phyloP scores from a whole-genome alignment of 1,140 invertebrate species.

The Drosophila kohkoa region DNA sequence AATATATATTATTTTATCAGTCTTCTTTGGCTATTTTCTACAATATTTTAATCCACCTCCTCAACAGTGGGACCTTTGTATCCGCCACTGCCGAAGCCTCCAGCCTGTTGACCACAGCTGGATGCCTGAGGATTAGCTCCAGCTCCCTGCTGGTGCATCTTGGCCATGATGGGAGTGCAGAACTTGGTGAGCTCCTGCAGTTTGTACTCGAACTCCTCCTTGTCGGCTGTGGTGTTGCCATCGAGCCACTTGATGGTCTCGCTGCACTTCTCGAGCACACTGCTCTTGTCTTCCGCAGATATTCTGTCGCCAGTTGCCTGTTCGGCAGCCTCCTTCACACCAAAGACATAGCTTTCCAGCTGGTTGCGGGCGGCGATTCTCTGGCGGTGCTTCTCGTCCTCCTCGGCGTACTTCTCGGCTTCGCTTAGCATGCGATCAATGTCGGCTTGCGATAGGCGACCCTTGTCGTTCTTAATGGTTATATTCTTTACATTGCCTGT shows the following conservation, averaged over 20 bases:
- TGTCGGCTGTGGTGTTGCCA: conserved; percentile 87
- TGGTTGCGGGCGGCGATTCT: conserved; percentile 87
- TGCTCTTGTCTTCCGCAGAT: conserved; percentile 41
- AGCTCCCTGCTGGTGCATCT: conserved; percentile 85
- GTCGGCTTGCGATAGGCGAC: too few relatives aligned
- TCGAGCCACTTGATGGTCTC: conserved; percentile 89
- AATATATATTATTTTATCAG: too few relatives aligned
- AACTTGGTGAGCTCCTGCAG: conserved; percentile 86
- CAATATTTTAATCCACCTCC: conserved; percentile 88
- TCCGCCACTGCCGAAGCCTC: conserved; percentile 80
- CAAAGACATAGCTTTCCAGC: conserved; percentile 90
- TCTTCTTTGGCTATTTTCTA: too few relatives aligned
- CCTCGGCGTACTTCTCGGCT: conserved; percentile 88
- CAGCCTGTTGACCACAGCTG: conserved; percentile 81
- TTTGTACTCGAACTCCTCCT: conserved; percentile 88
- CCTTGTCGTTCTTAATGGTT: too few relatives aligned
- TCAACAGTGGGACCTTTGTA: conserved; percentile 88
- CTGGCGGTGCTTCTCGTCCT: conserved; percentile 89
- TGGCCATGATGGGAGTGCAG: conserved; percentile 87
- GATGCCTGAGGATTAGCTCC: conserved; percentile 72
- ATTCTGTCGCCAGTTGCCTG: conserved; percentile 85
- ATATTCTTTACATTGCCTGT: too few relatives aligned
- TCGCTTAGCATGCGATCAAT: conserved; percentile 88
- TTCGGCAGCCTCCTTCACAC: conserved; percentile 87
- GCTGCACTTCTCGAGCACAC: conserved; percentile 85